Conservation (phyloP, 2,797 vertebrate genomes). For the Centropyge bicolor region DNA sequence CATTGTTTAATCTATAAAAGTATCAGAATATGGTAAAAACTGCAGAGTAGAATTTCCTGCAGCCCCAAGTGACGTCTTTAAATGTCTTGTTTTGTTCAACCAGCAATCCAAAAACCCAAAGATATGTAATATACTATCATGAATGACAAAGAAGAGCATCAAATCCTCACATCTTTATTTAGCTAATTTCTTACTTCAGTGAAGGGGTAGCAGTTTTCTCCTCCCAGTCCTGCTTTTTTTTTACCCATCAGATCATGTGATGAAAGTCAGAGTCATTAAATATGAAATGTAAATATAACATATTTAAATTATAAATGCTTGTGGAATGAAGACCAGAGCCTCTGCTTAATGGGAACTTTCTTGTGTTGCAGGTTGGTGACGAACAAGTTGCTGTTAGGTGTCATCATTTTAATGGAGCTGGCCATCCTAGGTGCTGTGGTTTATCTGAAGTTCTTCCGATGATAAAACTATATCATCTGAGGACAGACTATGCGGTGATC, state of each 20-base stretch:
- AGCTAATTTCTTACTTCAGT: not conserved
- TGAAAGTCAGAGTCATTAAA: not conserved
- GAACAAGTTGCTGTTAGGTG: conserved; percentile 93
- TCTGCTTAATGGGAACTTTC: conserved; percentile 16
- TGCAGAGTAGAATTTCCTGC: too few species aligned
- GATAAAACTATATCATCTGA: not conserved
- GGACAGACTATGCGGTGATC: conserved; percentile 13
- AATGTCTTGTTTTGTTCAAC: too few species aligned
- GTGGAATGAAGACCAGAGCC: not conserved
- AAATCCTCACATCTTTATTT: too few species aligned
- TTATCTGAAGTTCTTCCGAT: conserved; percentile 95
- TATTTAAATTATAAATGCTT: not conserved
- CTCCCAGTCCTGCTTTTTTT: not conserved
- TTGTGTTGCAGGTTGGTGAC: conserved; percentile 88
- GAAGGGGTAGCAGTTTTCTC: not conserved
- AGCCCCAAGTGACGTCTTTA: too few species aligned
- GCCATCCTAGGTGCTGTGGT: conserved; percentile 93
- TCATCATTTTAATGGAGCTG: conserved; percentile 95
- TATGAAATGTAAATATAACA: not conserved
- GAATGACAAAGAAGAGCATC: too few species aligned
- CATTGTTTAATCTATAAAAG: not conserved
- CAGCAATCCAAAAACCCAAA: too few species aligned
- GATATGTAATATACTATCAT: too few species aligned
- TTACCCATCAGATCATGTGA: not conserved
- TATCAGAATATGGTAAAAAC: too few species aligned